Conservation (phyloP, 1,140 invertebrate species). For the Vollenhovia emeryi region DNA sequence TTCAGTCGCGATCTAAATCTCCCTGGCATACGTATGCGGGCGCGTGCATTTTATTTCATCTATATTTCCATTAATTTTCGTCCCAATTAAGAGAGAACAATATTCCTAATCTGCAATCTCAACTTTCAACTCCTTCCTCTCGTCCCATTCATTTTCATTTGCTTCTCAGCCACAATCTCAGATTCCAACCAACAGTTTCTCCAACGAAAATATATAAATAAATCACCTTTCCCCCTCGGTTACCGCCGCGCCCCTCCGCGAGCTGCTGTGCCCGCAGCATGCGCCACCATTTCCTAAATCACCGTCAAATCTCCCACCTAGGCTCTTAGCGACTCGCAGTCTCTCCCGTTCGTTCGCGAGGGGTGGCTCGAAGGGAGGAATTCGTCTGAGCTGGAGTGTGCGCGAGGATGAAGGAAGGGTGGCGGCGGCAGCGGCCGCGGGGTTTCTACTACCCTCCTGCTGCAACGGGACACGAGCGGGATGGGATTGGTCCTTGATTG, state of each 20-base stretch:
- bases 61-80: not conserved
- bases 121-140: not conserved
- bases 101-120: slow-evolving; percentile 1
- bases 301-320: slow-evolving; percentile 63
- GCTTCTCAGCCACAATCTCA: not conserved
- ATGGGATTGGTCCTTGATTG: slow-evolving; percentile 83
- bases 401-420: slow-evolving; percentile 52
- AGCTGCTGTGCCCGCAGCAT: not conserved
- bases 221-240: not conserved
- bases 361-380: slow-evolving; percentile 36
- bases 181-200: not conserved
- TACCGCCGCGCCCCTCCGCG: too few relatives aligned
- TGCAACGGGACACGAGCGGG: slow-evolving; percentile 48
- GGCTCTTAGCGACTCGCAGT: not conserved
- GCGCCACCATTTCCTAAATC: slow-evolving; percentile 43
- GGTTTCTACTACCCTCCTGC: slow-evolving; percentile 46
- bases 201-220: slow-evolving; percentile 23
- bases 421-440: not conserved
- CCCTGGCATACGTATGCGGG: not conserved
- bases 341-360: slow-evolving; percentile 6
- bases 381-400: slow-evolving; percentile 53
- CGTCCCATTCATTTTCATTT: slow-evolving; percentile 23
- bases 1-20: not conserved
- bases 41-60: not conserved
- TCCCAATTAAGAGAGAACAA: slow-evolving; percentile 17